phyloP scores from a whole-genome alignment of 2,797 vertebrate genomes.

The Paguma larvata region DNA sequence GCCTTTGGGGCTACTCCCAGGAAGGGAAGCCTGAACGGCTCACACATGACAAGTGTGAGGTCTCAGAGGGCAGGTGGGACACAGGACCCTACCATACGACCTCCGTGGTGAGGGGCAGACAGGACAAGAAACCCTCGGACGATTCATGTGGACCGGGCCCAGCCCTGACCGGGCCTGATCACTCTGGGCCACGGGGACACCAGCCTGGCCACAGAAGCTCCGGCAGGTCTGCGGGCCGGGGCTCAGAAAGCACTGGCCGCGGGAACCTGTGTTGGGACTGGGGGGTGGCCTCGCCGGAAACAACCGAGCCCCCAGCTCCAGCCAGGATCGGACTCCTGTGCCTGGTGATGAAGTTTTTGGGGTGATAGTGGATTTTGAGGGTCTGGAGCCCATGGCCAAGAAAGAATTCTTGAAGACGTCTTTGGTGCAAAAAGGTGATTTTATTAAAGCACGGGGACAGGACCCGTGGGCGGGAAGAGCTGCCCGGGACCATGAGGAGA shows the following conservation, averaged over 20 bases:
- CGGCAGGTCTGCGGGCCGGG: background rate
- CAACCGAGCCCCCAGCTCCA: too few species aligned
- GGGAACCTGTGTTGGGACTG: background rate
- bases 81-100: background rate
- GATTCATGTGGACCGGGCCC: background rate
- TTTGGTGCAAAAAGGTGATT: too few species aligned
- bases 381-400: too few species aligned
- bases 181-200: background rate
- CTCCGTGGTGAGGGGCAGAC: background rate
- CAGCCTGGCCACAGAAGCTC: rapidly evolving
- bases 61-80: background rate
- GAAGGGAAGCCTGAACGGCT: background rate
- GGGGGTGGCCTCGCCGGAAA: too few species aligned
- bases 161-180: background rate
- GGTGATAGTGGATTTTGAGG: too few species aligned
- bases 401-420: too few species aligned
- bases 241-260: background rate
- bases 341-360: background rate
- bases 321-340: background rate
- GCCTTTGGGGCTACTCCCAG: background rate
- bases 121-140: background rate
- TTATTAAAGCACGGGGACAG: too few species aligned
- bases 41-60: background rate
- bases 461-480: too few species aligned
- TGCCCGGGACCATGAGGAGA: too few species aligned